Evolutionary conservation across 1,140 invertebrate species (phyloP), one percentile per base, ranked within the genome.

Genomic region (Orchesella cincta): DNA sequence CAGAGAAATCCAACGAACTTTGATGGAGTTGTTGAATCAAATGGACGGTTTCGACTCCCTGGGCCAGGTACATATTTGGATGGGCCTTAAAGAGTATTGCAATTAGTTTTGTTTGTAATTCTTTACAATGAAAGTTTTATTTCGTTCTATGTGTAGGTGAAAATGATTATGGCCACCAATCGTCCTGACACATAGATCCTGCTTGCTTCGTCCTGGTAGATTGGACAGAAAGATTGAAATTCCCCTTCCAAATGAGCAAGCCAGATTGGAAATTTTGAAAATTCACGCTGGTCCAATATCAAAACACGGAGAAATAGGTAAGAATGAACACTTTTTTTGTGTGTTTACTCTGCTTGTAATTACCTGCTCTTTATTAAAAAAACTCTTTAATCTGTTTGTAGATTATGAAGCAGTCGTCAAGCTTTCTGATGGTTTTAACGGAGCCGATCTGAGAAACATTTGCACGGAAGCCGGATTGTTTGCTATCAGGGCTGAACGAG

Each of bases 111-210:
- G n/a, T n/a, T n/a, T n/a, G n/a, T n/a, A 54, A 33, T 54, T 57
- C 29, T 77, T 5, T 70, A 73, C 2, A 62, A 31, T 29, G 75
- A 35, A 16, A 3, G 8, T 57, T 57, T 57, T 14, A 46, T 46
- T 18, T 8, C 39, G 39, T 46, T 74, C 80, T 81, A 57, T n/a
- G n/a, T n/a, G n/a, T 80, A 89, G 87, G 96, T 98, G 0, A 98
- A 99, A 90, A 99, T 99, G 88, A 99, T 99, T 74, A 99, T 99
- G 98, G 98, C 98, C 1, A 99, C 98, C 51, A 99, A 99, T 87
- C 90, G 98, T 81, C 98, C 98, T 0, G 97, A 99, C 84, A 99
- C 97, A 1, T 87, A 99, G 35, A 97, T 99, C 89, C 97, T 97
- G 18, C 75, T 87, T 99, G 0, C 88, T 99, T 26, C 87, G 97